Evolutionary conservation across 2,888 invertebrate species (phyloP).

Genomic region (Drosophila lutescens): DNA sequence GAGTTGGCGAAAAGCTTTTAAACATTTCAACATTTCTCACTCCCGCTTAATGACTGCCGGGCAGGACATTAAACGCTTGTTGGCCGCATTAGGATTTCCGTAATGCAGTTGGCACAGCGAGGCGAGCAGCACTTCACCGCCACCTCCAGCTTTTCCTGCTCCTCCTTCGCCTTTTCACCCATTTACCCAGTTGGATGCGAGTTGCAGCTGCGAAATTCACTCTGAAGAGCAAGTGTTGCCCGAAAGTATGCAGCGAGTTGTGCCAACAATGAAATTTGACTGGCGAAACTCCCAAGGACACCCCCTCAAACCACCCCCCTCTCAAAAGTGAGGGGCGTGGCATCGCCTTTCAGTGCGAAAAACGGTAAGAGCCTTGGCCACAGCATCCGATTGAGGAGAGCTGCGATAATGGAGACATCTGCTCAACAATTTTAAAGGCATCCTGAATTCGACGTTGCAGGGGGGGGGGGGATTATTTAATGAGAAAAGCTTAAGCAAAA

Average conservation of each 20-base stretch:
- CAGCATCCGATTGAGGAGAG: constrained; percentile 42
- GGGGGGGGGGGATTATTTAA: constrained; percentile 20
- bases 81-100: constrained; percentile 71
- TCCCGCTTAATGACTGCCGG: constrained; percentile 70
- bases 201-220: constrained; percentile 36
- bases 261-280: constrained; percentile 47
- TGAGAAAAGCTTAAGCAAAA: constrained; percentile 14
- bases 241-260: constrained; percentile 49
- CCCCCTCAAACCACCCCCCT: background rate
- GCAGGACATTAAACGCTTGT: constrained; percentile 72
- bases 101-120: constrained; percentile 67
- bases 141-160: background rate
- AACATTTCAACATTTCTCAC: constrained; percentile 41
- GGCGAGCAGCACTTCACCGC: constrained; percentile 23
- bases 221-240: constrained; percentile 47
- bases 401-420: constrained; percentile 37
- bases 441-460: background rate
- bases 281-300: constrained; percentile 40
- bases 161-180: background rate
- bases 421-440: constrained; percentile 29
- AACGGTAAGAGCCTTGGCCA: constrained; percentile 33
- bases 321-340: constrained; percentile 12
- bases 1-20: constrained; percentile 58
- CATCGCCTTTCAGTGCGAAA: constrained; percentile 10
- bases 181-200: constrained; percentile 27